Conservation (phyloP, 1,140 invertebrate genomes). For the Zophobas atratus region DNA sequence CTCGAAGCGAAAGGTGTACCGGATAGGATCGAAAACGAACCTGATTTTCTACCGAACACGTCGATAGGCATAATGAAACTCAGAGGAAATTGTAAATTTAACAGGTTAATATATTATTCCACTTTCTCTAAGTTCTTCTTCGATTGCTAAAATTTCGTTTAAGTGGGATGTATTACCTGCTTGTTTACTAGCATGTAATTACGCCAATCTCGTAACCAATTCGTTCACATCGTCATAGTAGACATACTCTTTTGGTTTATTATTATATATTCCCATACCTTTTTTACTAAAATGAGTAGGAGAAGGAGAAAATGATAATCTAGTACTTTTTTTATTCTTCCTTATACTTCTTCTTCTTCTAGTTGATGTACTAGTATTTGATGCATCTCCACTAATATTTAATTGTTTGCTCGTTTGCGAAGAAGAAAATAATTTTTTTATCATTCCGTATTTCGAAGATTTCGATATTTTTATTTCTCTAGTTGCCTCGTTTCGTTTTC, state of each 20-base stretch:
- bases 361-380: neutral
- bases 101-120: neutral
- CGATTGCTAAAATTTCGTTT: slow-evolving; percentile 1
- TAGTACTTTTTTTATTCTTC: neutral
- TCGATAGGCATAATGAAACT: neutral
- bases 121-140: slow-evolving; percentile 8
- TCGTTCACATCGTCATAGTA: neutral
- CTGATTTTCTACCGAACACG: neutral
- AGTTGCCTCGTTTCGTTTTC: too few relatives aligned
- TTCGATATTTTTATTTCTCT: too few relatives aligned
- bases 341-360: neutral
- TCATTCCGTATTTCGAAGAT: too few relatives aligned
- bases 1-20: neutral
- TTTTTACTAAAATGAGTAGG: neutral
- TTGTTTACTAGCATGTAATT: neutral
- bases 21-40: neutral
- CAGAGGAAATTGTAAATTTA: neutral
- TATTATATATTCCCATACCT: neutral
- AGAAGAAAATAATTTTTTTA: too few relatives aligned
- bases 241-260: neutral
- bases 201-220: neutral
- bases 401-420: too few relatives aligned
- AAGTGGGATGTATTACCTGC: slow-evolving; percentile 6
- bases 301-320: neutral
- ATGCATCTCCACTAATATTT: too few relatives aligned